Base-by-base conservation (phyloP, 2,113 vertebrate species). In the Oceanodroma tethys region DNA sequence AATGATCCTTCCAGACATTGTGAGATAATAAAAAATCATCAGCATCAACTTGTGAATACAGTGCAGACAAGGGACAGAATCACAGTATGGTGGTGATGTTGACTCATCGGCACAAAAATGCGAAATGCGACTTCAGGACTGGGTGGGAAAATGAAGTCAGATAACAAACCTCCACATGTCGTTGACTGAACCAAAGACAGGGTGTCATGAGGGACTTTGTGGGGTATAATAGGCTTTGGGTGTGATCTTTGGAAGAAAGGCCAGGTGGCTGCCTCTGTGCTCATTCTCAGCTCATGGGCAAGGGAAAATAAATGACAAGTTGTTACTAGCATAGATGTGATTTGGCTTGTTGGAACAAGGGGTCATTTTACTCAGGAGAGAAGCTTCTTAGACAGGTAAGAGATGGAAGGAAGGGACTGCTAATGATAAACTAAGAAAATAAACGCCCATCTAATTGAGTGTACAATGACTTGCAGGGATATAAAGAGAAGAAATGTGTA, bases 391-490 rank as follows among this genome's bases (percentile, higher is more conserved):
- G 20, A 14, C 5, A 67, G 3, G 9, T 22, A 47, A 62, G 38
- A 79, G 4, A 12, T 59, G 19, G 47, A 86, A 62, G 23, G 12
- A 90, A 76, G 6, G 15, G 11, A 59, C 40, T 59, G 23, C 6
- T 74, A 32, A 38, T 18, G 13, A 67, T 27, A 67, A 95, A 62
- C 32, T 40, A 55, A 78, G 27, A 4, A 83, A 72, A 82, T 81
- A 6, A 0, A 7, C 10, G 62, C 20, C 15, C 7, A 34, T 73
- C 50, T 83, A 50, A 29, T 13, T 1, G 2, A 56, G 6, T 22
- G 22, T 17, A 22, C 9, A 40, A 13, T 19, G 47, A 38, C 26
- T 81, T 78, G 19, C 10, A 78, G 7, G 11, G 32, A 25, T 65
- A 48, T 18, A 25, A 74, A 80, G 21, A 38, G 10, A 56, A 16